phyloP scores from a whole-genome alignment of 2,113 vertebrate species.

The Seriola rivoliana region DNA sequence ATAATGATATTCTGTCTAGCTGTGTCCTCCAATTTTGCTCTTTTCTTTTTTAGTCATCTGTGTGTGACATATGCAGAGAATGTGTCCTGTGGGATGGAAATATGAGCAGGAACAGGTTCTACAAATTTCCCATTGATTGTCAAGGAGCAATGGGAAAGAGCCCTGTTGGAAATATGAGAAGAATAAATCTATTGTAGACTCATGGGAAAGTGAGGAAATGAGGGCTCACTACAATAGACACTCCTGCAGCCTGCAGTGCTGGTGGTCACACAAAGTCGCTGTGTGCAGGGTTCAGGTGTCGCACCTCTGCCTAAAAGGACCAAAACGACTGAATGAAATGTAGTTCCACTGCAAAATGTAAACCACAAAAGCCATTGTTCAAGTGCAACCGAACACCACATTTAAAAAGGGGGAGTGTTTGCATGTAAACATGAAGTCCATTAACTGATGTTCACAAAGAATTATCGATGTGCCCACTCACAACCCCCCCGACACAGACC shows the following conservation, averaged over 20 bases:
- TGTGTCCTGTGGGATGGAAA: slow-evolving; percentile 37
- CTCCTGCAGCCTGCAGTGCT: slow-evolving; percentile 27
- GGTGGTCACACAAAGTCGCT: slow-evolving; percentile 15
- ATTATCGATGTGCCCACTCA: slow-evolving; percentile 54
- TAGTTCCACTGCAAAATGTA: not conserved
- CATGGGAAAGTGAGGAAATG: slow-evolving; percentile 72
- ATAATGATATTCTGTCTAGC: slow-evolving; percentile 24
- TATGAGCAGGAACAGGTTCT: slow-evolving; percentile 33
- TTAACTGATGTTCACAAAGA: slow-evolving; percentile 50
- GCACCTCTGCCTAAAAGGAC: not conserved
- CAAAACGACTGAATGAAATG: slow-evolving; percentile 30
- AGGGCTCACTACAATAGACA: slow-evolving; percentile 48
- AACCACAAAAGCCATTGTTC: slow-evolving; percentile 25
- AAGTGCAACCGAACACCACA: not conserved
- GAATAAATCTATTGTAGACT: slow-evolving; percentile 64
- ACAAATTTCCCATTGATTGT: slow-evolving; percentile 53
- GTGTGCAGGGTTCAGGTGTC: slow-evolving; percentile 53
- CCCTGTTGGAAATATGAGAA: slow-evolving; percentile 62
- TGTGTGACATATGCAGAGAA: slow-evolving; percentile 18
- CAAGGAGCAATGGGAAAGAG: slow-evolving; percentile 31
- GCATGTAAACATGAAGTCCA: slow-evolving; percentile 64
- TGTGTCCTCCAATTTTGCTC: not conserved
- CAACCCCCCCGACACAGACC: slow-evolving; percentile 40
- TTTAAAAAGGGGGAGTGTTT: slow-evolving; percentile 36
- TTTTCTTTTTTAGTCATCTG: slow-evolving; percentile 9